Conservation (phyloP, 2,113 vertebrate genomes). For the Corythornis vintsioides region DNA sequence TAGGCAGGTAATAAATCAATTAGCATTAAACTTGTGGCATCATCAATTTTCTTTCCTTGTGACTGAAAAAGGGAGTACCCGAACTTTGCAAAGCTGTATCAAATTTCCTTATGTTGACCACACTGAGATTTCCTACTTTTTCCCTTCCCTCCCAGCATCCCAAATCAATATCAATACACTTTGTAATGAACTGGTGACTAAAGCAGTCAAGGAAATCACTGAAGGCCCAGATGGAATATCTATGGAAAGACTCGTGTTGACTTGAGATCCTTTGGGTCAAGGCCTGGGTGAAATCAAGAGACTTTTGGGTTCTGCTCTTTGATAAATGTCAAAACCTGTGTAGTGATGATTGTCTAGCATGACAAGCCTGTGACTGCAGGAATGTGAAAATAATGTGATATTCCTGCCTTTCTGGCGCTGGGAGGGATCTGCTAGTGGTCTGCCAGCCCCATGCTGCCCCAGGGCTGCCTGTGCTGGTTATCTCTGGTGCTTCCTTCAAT, state of each 20-base stretch:
- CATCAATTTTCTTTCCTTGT: slow-evolving; percentile 80
- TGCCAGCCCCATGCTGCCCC: background rate
- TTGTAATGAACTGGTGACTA: background rate
- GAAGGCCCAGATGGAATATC: background rate
- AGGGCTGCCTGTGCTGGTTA: background rate
- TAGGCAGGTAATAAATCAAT: slow-evolving; percentile 88
- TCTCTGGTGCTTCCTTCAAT: rapidly evolving
- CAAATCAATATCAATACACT: slow-evolving; percentile 9
- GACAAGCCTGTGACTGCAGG: background rate
- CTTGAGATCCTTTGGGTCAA: background rate
- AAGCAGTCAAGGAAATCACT: background rate
- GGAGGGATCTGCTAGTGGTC: background rate
- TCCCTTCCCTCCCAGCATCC: background rate
- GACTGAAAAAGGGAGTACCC: slow-evolving; percentile 68
- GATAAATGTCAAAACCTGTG: background rate
- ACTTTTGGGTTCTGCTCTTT: background rate
- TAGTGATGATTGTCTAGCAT: background rate
- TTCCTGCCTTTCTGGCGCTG: background rate
- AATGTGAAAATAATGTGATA: background rate
- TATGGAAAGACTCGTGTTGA: background rate
- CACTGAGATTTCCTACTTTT: background rate
- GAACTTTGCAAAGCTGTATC: slow-evolving; percentile 52
- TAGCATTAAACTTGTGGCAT: slow-evolving; percentile 81
- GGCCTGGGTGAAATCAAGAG: background rate
- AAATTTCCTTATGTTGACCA: slow-evolving; percentile 33